These are phyloP conservation scores for Alloscopus bannaensis DNA, from an alignment of 2,888 invertebrate species.

Conservation along the genomic window DNA sequence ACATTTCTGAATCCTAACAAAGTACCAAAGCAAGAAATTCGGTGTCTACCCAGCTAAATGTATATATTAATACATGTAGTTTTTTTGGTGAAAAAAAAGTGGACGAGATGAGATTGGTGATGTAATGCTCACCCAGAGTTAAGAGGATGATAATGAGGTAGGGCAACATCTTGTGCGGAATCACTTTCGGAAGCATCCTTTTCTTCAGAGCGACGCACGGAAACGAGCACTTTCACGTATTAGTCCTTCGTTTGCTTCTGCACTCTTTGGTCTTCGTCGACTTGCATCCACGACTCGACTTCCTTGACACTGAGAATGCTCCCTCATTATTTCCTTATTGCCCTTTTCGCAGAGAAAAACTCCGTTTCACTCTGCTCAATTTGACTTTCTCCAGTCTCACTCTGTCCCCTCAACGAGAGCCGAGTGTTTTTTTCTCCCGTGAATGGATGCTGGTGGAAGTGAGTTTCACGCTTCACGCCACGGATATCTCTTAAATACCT, in stretches of 20 bases:
- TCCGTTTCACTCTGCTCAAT: constrained; percentile 51
- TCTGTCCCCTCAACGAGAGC: no score
- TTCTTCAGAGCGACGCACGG: background rate
- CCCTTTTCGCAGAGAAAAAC: constrained; percentile 37
- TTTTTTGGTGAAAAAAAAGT: no score
- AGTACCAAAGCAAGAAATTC: no score
- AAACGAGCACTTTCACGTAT: constrained; percentile 42
- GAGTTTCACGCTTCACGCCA: constrained; percentile 20
- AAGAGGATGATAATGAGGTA: constrained; percentile 64
- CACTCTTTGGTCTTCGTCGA: constrained; percentile 6
- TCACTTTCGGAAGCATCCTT: constrained; percentile 40
- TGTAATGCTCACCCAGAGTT: constrained; percentile 58
- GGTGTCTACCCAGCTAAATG: no score
- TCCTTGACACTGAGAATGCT: constrained; percentile 49
- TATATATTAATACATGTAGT: no score
- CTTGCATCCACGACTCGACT: constrained; percentile 28
- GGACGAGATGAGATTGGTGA: constrained; percentile 34
- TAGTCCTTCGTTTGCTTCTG: constrained; percentile 47
- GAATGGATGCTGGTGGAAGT: constrained; percentile 39
- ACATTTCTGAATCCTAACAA: no score
- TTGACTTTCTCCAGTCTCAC: constrained; percentile 1
- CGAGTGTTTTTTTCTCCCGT: no score
- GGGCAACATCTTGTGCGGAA: constrained; percentile 63
- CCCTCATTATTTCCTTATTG: constrained; percentile 63
- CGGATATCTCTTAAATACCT: constrained; percentile 19